Evolutionary conservation across 2,113 vertebrate genomes (phyloP).

Genomic region (Nothocercus nigrocapillus): DNA sequence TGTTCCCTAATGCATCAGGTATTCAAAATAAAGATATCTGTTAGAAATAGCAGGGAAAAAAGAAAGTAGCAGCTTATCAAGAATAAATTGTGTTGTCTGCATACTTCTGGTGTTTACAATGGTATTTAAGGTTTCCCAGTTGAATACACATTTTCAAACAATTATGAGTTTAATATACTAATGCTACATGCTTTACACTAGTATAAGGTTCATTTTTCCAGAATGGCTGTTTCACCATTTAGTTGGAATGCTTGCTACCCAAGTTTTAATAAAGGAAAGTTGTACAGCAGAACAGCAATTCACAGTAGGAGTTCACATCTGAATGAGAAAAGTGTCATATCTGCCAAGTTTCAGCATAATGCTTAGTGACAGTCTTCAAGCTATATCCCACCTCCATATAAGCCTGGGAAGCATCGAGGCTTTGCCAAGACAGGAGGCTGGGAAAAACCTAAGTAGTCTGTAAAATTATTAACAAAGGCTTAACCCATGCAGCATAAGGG

Average conservation of each 20-base stretch:
- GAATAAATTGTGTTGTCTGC: neutral
- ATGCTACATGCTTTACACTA: neutral
- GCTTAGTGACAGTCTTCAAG: neutral
- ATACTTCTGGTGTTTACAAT: neutral
- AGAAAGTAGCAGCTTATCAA: neutral
- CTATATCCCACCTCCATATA: neutral
- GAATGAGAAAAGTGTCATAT: neutral
- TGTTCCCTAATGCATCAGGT: slow-evolving; percentile 85
- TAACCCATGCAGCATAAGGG: neutral
- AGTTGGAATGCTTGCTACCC: neutral
- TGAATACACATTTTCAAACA: neutral
- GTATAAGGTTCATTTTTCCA: neutral
- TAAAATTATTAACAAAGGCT: neutral
- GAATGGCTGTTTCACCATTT: neutral
- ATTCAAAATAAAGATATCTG: slow-evolving; percentile 7
- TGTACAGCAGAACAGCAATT: neutral
- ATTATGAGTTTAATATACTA: neutral
- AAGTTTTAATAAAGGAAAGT: neutral
- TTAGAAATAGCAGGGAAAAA: neutral
- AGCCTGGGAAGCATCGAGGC: neutral
- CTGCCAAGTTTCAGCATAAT: neutral
- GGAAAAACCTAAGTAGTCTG: neutral
- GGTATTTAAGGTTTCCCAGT: neutral
- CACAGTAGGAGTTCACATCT: neutral
- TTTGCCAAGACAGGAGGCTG: neutral